Base-by-base conservation (phyloP, 2,888 invertebrate genomes). In the Euplexia lucipara region DNA sequence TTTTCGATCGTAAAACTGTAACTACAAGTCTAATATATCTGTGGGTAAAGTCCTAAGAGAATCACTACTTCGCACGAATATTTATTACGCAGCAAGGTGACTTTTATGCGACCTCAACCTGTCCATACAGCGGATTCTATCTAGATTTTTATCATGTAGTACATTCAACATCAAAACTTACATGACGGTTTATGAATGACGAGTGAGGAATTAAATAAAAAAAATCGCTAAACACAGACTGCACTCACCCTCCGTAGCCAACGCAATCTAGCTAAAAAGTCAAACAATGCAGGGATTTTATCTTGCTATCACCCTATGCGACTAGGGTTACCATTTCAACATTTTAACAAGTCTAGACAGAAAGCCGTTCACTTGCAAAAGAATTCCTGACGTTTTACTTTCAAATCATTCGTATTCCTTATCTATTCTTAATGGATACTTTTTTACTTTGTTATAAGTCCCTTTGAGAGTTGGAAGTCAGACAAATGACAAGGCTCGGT, bases 281-380 rank as follows among this genome's bases (percentile, higher is more conserved):
- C 42, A 63, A 71, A 71, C 77, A 76, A 76, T 71, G 53, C 70
- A 70, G 62, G 10, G 56, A 72, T 56, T 16, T 12, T 76, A 72
- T 72, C 71, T 45, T 39, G n/a, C 16, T 52, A 34, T 5, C 47
- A 63, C 77, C 72, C 72, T 76, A 63, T 32, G n/a, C n/a, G n/a
- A n/a, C n/a, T n/a, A n/a, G n/a, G n/a, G n/a, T n/a, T n/a, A n/a
- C n/a, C n/a, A n/a, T n/a, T n/a, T n/a, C n/a, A n/a, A n/a, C n/a
- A n/a, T n/a, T n/a, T n/a, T n/a, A n/a, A n/a, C n/a, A n/a, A n/a
- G n/a, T n/a, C n/a, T n/a, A n/a, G n/a, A n/a, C n/a, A n/a, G n/a
- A n/a, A n/a, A n/a, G n/a, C n/a, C n/a, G n/a, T n/a, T n/a, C n/a
- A n/a, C n/a, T n/a, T n/a, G n/a, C n/a, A n/a, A n/a, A n/a, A n/a